Base-by-base conservation (phyloP, 2,888 invertebrate species). In the Xanthia togata region DNA sequence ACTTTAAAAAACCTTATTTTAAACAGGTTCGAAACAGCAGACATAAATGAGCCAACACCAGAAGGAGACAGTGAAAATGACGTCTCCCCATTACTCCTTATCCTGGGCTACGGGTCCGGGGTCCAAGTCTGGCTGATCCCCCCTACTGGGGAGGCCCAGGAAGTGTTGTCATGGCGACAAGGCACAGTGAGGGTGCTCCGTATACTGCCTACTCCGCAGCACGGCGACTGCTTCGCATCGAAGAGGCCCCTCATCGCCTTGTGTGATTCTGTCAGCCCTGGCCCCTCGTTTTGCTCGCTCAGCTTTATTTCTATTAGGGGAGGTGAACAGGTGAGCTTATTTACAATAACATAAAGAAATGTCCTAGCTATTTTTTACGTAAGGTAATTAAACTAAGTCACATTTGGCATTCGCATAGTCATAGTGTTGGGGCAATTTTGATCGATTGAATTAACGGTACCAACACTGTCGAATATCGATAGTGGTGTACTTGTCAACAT, bases 121-220 rank as follows among this genome's bases (percentile, higher is more conserved):
- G 95, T 96, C 41, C 94, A 98, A 98, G 98, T 98, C 64, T 99
- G 99, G 99, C 97, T 98, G 73, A 97, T 99, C 81, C 98, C 98
- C 26, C 98, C 98, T 14, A 98, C 98, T 88, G 99, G 99, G 38
- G 99, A 99, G 93, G 99, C 99, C 3, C 98, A 98, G 80, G 99
- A 99, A 95, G 98, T 99, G 44, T 95, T 99, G 79, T 99, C 99
- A 5, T 99, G 99, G 98, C 97, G 99, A 71, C 99, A 99, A 94
- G 99, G 99, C 72, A 97, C 98, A 83, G 98, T 99, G 69, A 93
- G 98, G 97, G 99, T 88, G 74, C 97, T 99, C 85, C 97, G 98
- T 93, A 97, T 99, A 89, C 97, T 99, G 91, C 99, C 99, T 14
- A 98, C 98, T 76, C 99, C 99, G 83, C 97, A 97, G 88, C 95